Evolutionary conservation across 2,888 invertebrate genomes (phyloP).

Genomic region (Ctenicera cuprea): DNA sequence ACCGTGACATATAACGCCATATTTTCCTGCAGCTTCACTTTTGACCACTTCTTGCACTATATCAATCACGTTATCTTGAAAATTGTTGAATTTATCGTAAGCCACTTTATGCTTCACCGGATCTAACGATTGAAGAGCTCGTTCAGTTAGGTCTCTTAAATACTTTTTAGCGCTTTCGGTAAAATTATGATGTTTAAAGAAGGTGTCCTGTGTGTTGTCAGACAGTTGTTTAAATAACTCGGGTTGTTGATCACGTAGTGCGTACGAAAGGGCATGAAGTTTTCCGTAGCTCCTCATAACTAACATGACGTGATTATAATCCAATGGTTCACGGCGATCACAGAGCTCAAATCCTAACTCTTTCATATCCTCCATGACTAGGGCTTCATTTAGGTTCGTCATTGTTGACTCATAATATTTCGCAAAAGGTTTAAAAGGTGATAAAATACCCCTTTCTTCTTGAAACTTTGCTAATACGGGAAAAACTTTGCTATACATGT

Average conservation of each 20-base stretch:
- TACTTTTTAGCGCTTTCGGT: not conserved
- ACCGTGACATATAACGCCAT: constrained; percentile 50
- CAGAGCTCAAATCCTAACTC: constrained; percentile 58
- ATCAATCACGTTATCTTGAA: constrained; percentile 49
- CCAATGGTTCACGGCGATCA: constrained; percentile 54
- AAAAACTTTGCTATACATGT: constrained; percentile 49
- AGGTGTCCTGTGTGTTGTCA: constrained; percentile 49
- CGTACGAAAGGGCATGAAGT: constrained; percentile 63
- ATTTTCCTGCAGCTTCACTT: constrained; percentile 25
- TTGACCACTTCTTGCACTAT: not conserved
- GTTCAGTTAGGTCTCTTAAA: not conserved
- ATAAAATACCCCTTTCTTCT: constrained; percentile 36
- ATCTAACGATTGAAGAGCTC: constrained; percentile 40
- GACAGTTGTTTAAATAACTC: constrained; percentile 56
- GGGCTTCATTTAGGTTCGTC: constrained; percentile 56
- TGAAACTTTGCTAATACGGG: constrained; percentile 46
- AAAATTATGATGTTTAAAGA: constrained; percentile 3
- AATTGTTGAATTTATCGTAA: constrained; percentile 49
- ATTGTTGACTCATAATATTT: constrained; percentile 48
- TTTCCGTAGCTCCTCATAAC: constrained; percentile 62
- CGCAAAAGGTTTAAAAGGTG: constrained; percentile 52
- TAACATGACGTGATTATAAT: constrained; percentile 60
- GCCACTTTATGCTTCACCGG: constrained; percentile 42
- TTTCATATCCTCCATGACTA: constrained; percentile 62
- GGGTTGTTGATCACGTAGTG: constrained; percentile 59